Conservation (phyloP, 2,888 invertebrate genomes). For the Bombylius discolor region DNA sequence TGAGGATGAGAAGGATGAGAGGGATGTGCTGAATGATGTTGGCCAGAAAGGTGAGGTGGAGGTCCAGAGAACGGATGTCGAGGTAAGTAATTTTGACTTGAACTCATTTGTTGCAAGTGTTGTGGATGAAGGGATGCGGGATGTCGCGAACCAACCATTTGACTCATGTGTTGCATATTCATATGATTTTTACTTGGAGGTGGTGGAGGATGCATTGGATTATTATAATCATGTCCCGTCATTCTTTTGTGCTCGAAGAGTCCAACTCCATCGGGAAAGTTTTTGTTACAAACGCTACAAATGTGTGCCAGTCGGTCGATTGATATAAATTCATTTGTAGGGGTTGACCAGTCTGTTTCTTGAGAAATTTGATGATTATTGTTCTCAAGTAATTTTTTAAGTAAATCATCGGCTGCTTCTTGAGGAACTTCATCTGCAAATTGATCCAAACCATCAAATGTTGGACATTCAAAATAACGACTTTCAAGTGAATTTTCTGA, state of each 20-base stretch:
- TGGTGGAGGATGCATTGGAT: slow-evolving; percentile 13
- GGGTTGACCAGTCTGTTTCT: slow-evolving; percentile 18
- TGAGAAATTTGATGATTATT: slow-evolving; percentile 29
- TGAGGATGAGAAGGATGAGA: not conserved
- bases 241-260: slow-evolving; percentile 24
- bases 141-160: not conserved
- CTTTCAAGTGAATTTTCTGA: slow-evolving; percentile 11
- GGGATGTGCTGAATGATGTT: not conserved
- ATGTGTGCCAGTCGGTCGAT: slow-evolving; percentile 38
- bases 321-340: slow-evolving; percentile 47
- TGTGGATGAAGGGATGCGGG: not conserved
- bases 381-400: slow-evolving; percentile 16
- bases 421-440: slow-evolving; percentile 16
- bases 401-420: slow-evolving; percentile 16
- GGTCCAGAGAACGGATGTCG: not conserved
- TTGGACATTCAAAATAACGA: slow-evolving; percentile 20
- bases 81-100: not conserved
- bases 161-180: not conserved
- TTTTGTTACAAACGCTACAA: slow-evolving; percentile 35
- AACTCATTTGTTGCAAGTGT: not conserved
- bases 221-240: slow-evolving; percentile 18
- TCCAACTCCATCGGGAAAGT: slow-evolving; percentile 21
- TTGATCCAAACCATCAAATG: slow-evolving; percentile 19
- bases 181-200: not conserved
- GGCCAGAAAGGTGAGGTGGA: not conserved